A percentile compares a stretch with the other conserved stretches of the same genome.
Evolutionary conservation across 2,888 invertebrate species (phyloP).

Genomic region (Catocala fraxini): DNA sequence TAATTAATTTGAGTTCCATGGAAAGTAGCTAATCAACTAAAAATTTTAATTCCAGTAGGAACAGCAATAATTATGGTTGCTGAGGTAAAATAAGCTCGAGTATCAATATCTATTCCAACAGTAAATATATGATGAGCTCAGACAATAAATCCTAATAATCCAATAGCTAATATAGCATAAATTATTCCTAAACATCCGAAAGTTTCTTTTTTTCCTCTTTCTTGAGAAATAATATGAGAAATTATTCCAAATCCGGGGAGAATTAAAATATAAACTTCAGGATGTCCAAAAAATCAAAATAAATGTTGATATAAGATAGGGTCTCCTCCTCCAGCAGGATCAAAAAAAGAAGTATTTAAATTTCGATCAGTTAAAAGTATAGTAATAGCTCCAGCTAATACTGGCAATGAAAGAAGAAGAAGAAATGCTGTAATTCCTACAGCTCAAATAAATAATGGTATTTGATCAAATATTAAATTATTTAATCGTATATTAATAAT

Average conservation of each 20-base stretch:
- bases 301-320: constrained; percentile 94
- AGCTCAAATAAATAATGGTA: constrained; percentile 92
- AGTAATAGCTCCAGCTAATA: constrained; percentile 93
- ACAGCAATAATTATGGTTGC: constrained; percentile 96
- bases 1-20: constrained; percentile 89
- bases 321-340: constrained; percentile 93
- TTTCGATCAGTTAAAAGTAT: constrained; percentile 94
- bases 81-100: constrained; percentile 94
- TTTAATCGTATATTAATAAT: constrained; percentile 90
- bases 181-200: constrained; percentile 92
- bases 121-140: constrained; percentile 96
- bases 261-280: constrained; percentile 96
- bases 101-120: constrained; percentile 94
- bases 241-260: constrained; percentile 94
- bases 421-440: constrained; percentile 86
- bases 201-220: constrained; percentile 92
- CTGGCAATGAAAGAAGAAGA: constrained; percentile 90
- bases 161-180: constrained; percentile 95
- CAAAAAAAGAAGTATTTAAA: constrained; percentile 94
- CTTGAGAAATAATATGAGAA: constrained; percentile 92
- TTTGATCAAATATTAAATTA: constrained; percentile 88
- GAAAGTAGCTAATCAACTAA: constrained; percentile 91
- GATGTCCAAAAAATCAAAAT: constrained; percentile 96
- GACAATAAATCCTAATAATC: constrained; percentile 93
- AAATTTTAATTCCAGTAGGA: constrained; percentile 95